Evolutionary conservation across 1,140 invertebrate species (phyloP).

Genomic region (Megalonaias nervosa): DNA sequence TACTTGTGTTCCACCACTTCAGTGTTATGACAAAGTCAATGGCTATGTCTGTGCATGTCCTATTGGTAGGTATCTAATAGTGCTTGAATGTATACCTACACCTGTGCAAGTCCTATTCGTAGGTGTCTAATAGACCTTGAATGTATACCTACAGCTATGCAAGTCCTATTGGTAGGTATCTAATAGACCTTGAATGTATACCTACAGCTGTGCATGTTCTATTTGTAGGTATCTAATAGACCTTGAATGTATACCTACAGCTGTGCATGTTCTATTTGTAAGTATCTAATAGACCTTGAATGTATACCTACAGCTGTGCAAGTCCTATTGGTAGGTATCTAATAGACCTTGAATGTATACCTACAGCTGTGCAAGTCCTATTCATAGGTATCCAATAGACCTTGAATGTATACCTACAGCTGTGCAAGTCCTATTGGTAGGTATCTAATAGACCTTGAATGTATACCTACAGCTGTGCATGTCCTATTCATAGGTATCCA

Average conservation of each 20-base stretch:
- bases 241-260: too few species aligned
- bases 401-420: slow-evolving; percentile 39
- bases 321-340: slow-evolving; percentile 59
- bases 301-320: slow-evolving; percentile 45
- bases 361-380: slow-evolving; percentile 45
- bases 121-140: background rate
- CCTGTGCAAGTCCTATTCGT: slow-evolving; percentile 45
- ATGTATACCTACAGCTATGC: too few species aligned
- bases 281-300: background rate
- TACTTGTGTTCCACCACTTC: slow-evolving; percentile 30
- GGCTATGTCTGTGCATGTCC: slow-evolving; percentile 50
- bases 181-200: too few species aligned
- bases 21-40: slow-evolving; percentile 48
- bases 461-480: too few species aligned
- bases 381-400: slow-evolving; percentile 36
- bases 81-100: background rate
- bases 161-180: too few species aligned
- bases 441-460: background rate
- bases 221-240: too few species aligned
- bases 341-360: slow-evolving; percentile 55
- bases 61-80: slow-evolving; percentile 2
- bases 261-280: too few species aligned
- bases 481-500: too few species aligned
- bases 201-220: too few species aligned
- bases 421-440: slow-evolving; percentile 45